Evolutionary conservation across 1,140 invertebrate species (phyloP).

Genomic region (Protaetia brevitarsis): DNA sequence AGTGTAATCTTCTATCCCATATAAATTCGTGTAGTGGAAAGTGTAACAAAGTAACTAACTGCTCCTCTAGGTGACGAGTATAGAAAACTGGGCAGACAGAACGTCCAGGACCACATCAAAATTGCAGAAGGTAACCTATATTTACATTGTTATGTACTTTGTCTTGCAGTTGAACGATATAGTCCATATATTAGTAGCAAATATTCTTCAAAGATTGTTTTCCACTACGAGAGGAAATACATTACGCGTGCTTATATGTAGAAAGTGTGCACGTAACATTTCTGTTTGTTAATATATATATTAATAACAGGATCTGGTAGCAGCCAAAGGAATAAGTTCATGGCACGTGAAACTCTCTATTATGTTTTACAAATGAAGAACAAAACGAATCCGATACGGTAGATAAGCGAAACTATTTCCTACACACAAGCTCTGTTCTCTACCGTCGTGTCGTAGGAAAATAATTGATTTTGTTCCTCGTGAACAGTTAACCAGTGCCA

Average conservation of each 20-base stretch:
- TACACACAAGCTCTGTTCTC: background rate
- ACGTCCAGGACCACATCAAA: too few relatives aligned
- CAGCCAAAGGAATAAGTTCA: background rate
- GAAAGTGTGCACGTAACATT: background rate
- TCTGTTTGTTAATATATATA: too few relatives aligned
- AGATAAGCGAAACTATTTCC: slow-evolving; percentile 15
- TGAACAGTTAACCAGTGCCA: background rate
- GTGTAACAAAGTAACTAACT: too few relatives aligned
- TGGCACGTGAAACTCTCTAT: background rate
- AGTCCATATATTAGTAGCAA: background rate
- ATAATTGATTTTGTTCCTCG: slow-evolving; percentile 2
- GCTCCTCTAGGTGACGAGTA: too few relatives aligned
- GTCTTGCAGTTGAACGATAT: background rate
- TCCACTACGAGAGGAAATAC: background rate
- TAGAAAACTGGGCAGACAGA: too few relatives aligned
- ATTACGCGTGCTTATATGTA: background rate
- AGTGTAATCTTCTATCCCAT: too few relatives aligned
- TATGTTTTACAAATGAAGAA: slow-evolving; percentile 17
- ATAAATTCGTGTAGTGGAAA: too few relatives aligned
- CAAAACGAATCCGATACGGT: background rate
- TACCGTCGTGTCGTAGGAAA: background rate
- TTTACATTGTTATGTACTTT: too few relatives aligned
- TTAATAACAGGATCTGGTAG: background rate
- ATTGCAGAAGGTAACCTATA: too few relatives aligned
- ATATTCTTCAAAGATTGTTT: background rate